Evolutionary conservation across 2,113 vertebrate species (phyloP).

Genomic region (Mystacornis crossleyi): DNA sequence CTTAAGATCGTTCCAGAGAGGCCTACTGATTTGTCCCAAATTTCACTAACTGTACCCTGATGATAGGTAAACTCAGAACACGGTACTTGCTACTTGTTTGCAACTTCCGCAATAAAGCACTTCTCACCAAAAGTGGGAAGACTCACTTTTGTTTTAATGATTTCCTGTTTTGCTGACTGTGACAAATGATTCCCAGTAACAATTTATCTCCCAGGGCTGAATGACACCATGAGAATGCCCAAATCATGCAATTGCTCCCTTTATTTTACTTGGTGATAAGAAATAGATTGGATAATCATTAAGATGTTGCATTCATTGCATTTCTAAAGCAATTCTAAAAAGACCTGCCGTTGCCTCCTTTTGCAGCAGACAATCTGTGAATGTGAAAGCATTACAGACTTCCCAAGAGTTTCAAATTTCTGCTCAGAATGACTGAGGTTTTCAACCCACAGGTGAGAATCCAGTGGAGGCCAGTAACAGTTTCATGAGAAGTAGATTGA

Average conservation of each 20-base stretch:
- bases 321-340: neutral
- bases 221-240: neutral
- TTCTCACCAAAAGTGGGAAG: neutral
- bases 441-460: neutral
- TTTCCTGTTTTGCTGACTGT: neutral
- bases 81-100: neutral
- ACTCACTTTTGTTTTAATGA: neutral
- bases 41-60: neutral
- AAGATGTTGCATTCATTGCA: neutral
- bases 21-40: neutral
- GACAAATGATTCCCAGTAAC: neutral
- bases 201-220: neutral
- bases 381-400: neutral
- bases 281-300: neutral
- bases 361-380: neutral
- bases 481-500: rapidly evolving
- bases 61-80: neutral
- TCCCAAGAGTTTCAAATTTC: neutral
- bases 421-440: neutral
- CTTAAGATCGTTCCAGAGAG: neutral
- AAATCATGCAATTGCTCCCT: neutral
- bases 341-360: neutral
- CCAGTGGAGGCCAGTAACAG: rapidly evolving
- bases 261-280: neutral
- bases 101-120: neutral